Evolutionary conservation across 2,113 vertebrate genomes (phyloP), one percentile per base, ranked within the genome.

Genomic region (Brachyhypopomus gauderio): DNA sequence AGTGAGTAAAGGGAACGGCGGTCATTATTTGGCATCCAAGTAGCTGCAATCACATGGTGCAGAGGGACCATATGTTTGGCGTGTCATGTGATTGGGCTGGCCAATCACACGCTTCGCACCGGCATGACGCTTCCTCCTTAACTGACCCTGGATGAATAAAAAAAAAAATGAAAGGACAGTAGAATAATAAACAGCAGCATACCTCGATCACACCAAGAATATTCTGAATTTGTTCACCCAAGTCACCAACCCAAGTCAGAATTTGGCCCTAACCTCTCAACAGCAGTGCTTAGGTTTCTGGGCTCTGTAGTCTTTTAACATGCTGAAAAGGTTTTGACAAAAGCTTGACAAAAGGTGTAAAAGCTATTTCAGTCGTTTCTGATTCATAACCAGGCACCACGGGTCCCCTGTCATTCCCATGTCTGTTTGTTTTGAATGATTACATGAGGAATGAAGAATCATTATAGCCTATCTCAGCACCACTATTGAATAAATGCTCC

Each of bases 301-400:
- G 78, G 88, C 85, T 86, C 80, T 70, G 72, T 88, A 90, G 84
- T 77, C 83, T 91, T 90, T 76, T 66, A 87, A 89, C 72, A 72
- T 90, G 87, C 79, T 85, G 77, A 11, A 52, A 94, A 93, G 94
- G 96, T 95, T 97, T 97, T 97, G 96, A 96, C 96, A 96, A 96
- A 97, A 95, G 93, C 92, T 94, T 82, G 7, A 14, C 45, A 52
- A 41, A 56, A 73, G 25, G 60, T 72, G 55, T 19, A 0, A 58
- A 17, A n/a, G 4, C 14, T 7, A 67, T 59, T 3, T 56, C 17
- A 25, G 17, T 79, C 9, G 8, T 4, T 45, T 23, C 34, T 74
- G 25, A 27, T 70, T n/a, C 55, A 38, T 36, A 34, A 25, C 62
- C 48, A 19, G 2, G 14, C 17, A 12, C 27, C 16, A 23, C 4